These are phyloP conservation scores for Pagetopsis macropterus DNA, from an alignment of 2,797 vertebrate genomes.

Conservation along the genomic window DNA sequence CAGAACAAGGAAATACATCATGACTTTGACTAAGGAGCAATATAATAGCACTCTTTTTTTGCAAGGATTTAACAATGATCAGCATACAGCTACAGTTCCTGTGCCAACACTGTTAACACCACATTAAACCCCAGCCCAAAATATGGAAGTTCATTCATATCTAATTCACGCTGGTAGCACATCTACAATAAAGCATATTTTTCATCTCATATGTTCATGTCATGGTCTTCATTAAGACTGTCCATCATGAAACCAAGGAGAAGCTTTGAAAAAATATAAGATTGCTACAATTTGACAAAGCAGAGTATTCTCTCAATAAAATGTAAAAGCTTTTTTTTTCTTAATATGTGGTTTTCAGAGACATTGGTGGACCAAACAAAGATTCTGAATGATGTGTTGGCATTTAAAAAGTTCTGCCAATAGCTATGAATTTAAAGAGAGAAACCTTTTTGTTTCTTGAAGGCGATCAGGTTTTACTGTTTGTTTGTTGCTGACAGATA, in stretches of 20 bases:
- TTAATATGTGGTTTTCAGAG: neutral
- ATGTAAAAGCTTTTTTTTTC: neutral
- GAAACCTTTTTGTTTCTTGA: slow-evolving; percentile 1
- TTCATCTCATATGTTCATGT: slow-evolving; percentile 31
- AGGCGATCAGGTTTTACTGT: neutral
- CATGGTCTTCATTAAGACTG: slow-evolving; percentile 34
- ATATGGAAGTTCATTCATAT: slow-evolving; percentile 23
- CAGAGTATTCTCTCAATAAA: neutral
- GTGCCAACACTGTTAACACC: slow-evolving; percentile 39
- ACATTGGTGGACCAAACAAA: slow-evolving; percentile 9
- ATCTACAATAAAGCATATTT: slow-evolving; percentile 36
- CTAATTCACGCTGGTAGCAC: slow-evolving; percentile 25
- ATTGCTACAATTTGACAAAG: slow-evolving; percentile 4
- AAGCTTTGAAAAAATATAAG: slow-evolving; percentile 16
- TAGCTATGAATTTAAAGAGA: neutral
- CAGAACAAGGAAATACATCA: slow-evolving; percentile 60
- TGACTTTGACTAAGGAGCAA: slow-evolving; percentile 13
- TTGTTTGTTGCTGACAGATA: neutral
- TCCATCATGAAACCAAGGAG: slow-evolving; percentile 30
- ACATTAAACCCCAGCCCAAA: slow-evolving; percentile 38
- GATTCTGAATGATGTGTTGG: slow-evolving; percentile 1
- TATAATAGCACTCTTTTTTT: slow-evolving; percentile 40
- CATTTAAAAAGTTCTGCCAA: neutral
- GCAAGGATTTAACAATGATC: slow-evolving; percentile 36
- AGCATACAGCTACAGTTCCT: slow-evolving; percentile 5